phyloP scores from a whole-genome alignment of 2,888 invertebrate species.

The Oxycera nigricornis region DNA sequence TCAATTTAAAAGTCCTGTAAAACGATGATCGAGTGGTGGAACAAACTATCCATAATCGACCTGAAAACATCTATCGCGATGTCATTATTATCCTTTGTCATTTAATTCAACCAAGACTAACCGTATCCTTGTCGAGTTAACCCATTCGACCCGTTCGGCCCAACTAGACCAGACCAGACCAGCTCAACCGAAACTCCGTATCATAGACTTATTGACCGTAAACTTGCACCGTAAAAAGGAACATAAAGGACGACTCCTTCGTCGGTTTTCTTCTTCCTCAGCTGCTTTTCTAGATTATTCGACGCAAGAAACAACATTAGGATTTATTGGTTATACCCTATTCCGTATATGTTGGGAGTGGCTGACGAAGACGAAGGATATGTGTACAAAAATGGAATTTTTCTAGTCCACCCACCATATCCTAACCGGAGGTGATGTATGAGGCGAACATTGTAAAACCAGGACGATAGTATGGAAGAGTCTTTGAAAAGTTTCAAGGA shows the following conservation, averaged over 20 bases:
- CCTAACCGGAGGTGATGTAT: neutral
- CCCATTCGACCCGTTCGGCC: constrained; percentile 14
- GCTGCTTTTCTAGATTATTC: too few relatives aligned
- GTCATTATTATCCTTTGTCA: neutral
- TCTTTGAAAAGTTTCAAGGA: constrained; percentile 6
- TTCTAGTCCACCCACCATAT: too few relatives aligned
- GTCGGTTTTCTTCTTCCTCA: too few relatives aligned
- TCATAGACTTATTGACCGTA: constrained; percentile 36
- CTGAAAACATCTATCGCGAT: neutral
- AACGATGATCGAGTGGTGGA: neutral
- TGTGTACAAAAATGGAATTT: neutral
- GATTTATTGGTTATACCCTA: constrained; percentile 4
- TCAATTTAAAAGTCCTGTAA: too few relatives aligned
- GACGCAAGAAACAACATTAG: neutral
- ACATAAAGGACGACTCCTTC: constrained; percentile 1
- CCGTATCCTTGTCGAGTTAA: constrained; percentile 2
- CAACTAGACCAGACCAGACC: too few relatives aligned
- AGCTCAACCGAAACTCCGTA: neutral
- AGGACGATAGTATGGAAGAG: neutral
- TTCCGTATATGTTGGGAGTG: neutral
- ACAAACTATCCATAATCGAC: constrained; percentile 17
- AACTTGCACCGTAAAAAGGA: constrained; percentile 34
- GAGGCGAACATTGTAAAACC: neutral
- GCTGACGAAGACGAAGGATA: neutral
- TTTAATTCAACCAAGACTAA: neutral